Conservation (phyloP, 1,140 invertebrate genomes). For the Aphaenogaster rudis region DNA sequence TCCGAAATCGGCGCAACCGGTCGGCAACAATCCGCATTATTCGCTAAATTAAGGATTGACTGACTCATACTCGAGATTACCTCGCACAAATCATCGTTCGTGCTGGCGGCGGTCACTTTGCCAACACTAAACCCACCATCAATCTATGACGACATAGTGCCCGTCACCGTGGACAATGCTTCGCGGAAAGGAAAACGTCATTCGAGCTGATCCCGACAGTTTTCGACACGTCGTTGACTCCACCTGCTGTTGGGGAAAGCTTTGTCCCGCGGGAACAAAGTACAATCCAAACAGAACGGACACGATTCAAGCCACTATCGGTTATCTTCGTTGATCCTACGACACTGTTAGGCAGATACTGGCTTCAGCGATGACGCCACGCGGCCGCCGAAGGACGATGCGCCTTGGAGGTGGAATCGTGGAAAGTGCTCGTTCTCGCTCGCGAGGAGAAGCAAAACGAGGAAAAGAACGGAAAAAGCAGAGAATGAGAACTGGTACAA, state of each 20-base stretch:
- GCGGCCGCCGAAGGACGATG: conserved; percentile 43
- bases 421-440: background rate
- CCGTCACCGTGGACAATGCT: background rate
- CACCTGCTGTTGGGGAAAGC: background rate
- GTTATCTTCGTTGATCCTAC: conserved; percentile 47
- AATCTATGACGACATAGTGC: conserved; percentile 48
- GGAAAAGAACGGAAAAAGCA: background rate
- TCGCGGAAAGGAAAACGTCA: background rate
- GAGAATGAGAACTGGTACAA: background rate
- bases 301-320: background rate
- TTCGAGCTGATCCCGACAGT: background rate
- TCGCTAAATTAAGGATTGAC: background rate
- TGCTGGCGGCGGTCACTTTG: conserved; percentile 53
- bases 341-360: conserved; percentile 52
- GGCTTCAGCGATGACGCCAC: conserved; percentile 36
- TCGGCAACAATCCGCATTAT: background rate
- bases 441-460: background rate
- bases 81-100: conserved; percentile 63
- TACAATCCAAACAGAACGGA: background rate
- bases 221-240: background rate
- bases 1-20: background rate
- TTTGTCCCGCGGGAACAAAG: background rate
- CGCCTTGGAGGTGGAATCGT: background rate
- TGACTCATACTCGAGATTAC: conserved; percentile 54
- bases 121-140: background rate